phyloP scores from a whole-genome alignment of 2,113 vertebrate genomes.

The Spilogale gracilis region DNA sequence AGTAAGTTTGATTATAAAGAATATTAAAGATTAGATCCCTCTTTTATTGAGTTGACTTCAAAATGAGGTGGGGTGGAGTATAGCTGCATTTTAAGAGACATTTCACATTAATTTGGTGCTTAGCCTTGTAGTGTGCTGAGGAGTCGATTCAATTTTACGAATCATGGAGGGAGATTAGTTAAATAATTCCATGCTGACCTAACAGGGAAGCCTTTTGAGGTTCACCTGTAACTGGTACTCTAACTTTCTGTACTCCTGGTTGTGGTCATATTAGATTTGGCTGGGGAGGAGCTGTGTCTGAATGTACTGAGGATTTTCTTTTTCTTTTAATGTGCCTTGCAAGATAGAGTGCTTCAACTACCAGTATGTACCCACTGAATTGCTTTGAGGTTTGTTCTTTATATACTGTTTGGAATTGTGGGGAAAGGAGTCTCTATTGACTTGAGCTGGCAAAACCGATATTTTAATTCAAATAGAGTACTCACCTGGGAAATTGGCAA shows the following conservation, averaged over 20 bases:
- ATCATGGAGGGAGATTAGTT: not conserved
- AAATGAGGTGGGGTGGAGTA: not conserved
- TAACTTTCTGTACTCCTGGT: not conserved
- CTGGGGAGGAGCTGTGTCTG: not conserved
- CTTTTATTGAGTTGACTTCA: constrained; percentile 59
- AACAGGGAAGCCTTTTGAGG: not conserved
- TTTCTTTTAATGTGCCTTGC: constrained; percentile 36
- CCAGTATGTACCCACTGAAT: not conserved
- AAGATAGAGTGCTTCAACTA: constrained; percentile 8
- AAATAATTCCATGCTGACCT: not conserved
- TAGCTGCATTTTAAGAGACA: not conserved
- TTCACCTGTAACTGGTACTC: not conserved
- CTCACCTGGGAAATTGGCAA: constrained; percentile 32
- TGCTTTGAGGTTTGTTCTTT: constrained; percentile 26
- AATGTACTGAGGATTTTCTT: constrained; percentile 15
- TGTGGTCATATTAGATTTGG: not conserved
- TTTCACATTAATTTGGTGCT: not conserved
- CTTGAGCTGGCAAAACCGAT: constrained; percentile 43
- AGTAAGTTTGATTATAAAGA: constrained; percentile 37
- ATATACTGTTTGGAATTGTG: constrained; percentile 40
- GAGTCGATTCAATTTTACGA: constrained; percentile 16
- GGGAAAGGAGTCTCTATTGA: not conserved
- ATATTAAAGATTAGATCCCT: not conserved
- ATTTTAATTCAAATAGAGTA: constrained; percentile 71
- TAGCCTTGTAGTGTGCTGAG: not conserved